A percentile compares a stretch with the other conserved stretches of the same genome.
phyloP scores from a whole-genome alignment of 2,797 vertebrate species.

The Rachycentron canadum region DNA sequence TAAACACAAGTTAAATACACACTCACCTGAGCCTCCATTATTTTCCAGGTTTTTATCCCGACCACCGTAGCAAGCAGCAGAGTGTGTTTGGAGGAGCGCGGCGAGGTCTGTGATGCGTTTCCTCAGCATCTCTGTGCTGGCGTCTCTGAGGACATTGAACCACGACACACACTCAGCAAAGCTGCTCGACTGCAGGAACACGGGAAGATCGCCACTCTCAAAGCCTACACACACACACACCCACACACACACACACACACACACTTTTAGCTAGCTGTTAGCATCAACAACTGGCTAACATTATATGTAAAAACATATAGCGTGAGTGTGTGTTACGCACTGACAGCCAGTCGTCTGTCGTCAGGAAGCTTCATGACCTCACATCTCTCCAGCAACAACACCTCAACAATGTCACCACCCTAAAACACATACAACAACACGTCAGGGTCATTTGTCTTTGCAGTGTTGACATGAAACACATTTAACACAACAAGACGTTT shows the following conservation, averaged over 20 bases:
- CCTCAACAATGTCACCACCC: constrained; percentile 29
- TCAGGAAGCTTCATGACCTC: constrained; percentile 24
- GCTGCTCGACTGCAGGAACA: constrained; percentile 19
- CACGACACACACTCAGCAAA: constrained; percentile 18
- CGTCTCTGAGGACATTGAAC: constrained; percentile 26
- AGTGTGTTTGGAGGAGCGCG: background rate
- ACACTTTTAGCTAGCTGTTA: background rate
- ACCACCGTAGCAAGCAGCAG: fast-evolving
- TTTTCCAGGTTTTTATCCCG: fast-evolving
- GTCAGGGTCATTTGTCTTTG: no score
- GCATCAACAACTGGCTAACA: background rate
- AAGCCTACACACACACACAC: constrained; percentile 40
- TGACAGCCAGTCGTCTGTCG: constrained; percentile 20
- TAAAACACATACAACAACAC: no score
- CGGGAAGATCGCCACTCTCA: background rate
- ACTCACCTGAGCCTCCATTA: constrained; percentile 6
- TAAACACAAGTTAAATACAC: no score
- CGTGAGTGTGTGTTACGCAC: constrained; percentile 14
- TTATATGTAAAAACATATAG: background rate
- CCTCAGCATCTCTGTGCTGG: constrained; percentile 12
- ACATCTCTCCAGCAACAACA: constrained; percentile 51
- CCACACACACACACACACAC: background rate
- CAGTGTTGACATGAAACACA: no score
- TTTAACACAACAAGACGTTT: no score
- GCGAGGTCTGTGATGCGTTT: constrained; percentile 3